Percentiles rank a stretch among this genome's conserved stretches.
These are phyloP conservation scores for Picus viridis DNA, from an alignment of 2,797 vertebrate species.

Conservation along the genomic window DNA sequence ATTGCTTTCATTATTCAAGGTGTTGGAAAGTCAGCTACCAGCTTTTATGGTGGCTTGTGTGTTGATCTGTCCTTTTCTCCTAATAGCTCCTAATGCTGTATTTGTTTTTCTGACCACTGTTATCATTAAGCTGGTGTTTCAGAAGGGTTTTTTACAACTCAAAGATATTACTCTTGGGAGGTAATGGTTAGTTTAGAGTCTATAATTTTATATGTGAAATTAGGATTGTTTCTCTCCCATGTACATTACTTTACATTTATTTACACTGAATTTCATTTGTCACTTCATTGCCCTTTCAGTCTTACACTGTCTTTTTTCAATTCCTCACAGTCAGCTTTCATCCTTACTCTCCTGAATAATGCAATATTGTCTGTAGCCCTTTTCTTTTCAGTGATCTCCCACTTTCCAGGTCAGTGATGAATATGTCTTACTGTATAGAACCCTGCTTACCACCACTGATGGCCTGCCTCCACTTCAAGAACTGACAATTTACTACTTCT, in stretches of 20 bases:
- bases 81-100: not conserved
- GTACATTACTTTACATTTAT: not conserved
- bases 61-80: not conserved
- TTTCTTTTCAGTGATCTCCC: constrained; percentile 6
- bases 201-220: constrained; percentile 31
- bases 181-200: not conserved
- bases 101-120: not conserved
- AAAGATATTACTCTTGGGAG: not conserved
- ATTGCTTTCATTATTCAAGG: not conserved
- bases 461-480: not conserved
- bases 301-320: not conserved
- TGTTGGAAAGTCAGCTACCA: not conserved
- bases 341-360: not conserved
- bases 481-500: not conserved
- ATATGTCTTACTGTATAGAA: not conserved
- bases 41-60: not conserved
- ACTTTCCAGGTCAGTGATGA: constrained; percentile 15
- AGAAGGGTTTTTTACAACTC: not conserved
- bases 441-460: not conserved
- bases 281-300: not conserved
- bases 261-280: constrained; percentile 10
- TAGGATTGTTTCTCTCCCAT: constrained; percentile 11
- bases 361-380: not conserved
- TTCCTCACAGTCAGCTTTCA: not conserved
- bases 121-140: not conserved